Evolutionary conservation across 37 sponge, comb jelly and placozoan genomes (phyloP).

Genomic region (Bolinopsis microptera): DNA sequence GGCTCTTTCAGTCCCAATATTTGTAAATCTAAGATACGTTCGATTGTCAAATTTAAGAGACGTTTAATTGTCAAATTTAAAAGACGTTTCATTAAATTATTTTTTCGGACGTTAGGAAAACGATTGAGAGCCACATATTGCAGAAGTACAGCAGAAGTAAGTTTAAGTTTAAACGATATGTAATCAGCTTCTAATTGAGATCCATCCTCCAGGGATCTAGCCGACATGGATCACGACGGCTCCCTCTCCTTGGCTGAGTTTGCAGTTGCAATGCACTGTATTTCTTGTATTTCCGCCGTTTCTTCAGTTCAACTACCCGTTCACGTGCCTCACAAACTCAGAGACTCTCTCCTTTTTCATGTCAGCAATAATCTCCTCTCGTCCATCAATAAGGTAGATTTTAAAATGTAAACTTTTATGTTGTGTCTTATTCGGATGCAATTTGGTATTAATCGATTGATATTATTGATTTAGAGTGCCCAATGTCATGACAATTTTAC

Average conservation of each 20-base stretch:
- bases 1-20: too few relatives aligned
- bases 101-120: too few relatives aligned
- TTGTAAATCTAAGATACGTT: too few relatives aligned
- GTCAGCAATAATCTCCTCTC: conserved; percentile 17
- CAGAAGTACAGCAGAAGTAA: too few relatives aligned
- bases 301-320: neutral
- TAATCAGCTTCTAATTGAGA: too few relatives aligned
- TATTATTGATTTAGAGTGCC: neutral
- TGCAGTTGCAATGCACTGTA: conserved; percentile 50
- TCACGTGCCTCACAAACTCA: neutral
- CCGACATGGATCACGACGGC: conserved; percentile 55
- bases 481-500: too few relatives aligned
- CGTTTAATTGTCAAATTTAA: too few relatives aligned
- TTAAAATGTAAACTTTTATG: too few relatives aligned
- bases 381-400: neutral
- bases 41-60: too few relatives aligned
- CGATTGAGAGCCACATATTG: too few relatives aligned
- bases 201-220: conserved; percentile 49
- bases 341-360: conserved; percentile 28
- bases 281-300: neutral
- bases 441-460: neutral
- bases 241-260: conserved; percentile 49
- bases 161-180: too few relatives aligned
- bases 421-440: neutral
- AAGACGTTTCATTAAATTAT: too few relatives aligned